A percentile compares a stretch with the other conserved stretches of the same genome.
Conservation (phyloP, 2,888 invertebrate genomes). For the Eilema sororculum region DNA sequence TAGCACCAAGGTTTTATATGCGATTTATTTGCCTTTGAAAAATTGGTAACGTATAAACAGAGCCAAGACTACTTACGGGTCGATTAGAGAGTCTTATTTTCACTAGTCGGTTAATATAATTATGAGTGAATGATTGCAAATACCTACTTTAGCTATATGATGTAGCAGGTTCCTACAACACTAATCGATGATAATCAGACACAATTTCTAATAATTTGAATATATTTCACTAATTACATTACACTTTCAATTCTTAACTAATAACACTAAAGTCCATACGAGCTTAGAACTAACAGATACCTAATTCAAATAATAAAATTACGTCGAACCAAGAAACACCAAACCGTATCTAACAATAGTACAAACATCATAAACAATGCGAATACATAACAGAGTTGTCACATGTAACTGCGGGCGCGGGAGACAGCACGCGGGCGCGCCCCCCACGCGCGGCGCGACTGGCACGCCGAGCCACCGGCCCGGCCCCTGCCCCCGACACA, state of each 20-base stretch:
- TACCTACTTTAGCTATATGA: neutral
- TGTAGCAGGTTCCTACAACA: neutral
- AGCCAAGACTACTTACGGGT: no score
- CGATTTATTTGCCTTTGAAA: neutral
- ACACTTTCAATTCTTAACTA: constrained; percentile 4
- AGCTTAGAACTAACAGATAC: no score
- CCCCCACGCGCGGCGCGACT: constrained; percentile 34
- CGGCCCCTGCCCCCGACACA: constrained; percentile 41
- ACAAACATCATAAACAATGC: constrained; percentile 36
- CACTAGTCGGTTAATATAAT: no score
- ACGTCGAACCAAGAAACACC: constrained; percentile 8
- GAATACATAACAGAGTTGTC: constrained; percentile 47
- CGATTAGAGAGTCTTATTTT: neutral
- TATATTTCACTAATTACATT: neutral
- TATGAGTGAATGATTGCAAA: no score
- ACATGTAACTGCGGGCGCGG: constrained; percentile 55
- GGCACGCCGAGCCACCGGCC: constrained; percentile 51
- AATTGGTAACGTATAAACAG: no score
- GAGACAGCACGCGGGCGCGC: constrained; percentile 5
- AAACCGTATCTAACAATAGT: constrained; percentile 17
- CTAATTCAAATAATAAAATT: neutral
- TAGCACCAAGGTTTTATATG: no score
- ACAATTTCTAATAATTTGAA: neutral
- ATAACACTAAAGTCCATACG: neutral
- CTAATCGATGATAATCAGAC: neutral